A percentile compares a stretch with the other conserved stretches of the same genome.
Evolutionary conservation across 2,888 invertebrate species (phyloP).

Genomic region (Macropis europaea): DNA sequence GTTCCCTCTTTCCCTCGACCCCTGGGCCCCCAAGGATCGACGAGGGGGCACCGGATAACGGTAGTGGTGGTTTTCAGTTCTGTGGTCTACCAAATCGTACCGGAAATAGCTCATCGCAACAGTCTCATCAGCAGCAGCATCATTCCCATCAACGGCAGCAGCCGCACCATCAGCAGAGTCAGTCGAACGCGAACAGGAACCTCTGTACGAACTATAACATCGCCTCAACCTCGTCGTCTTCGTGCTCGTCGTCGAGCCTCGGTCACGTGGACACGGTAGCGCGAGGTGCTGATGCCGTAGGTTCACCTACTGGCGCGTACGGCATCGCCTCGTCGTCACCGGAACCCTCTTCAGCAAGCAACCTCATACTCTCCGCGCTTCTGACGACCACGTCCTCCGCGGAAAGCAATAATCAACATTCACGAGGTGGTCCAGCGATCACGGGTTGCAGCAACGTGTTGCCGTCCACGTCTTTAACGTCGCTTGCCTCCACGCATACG

Average conservation of each 20-base stretch:
- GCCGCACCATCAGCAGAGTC: slow-evolving; percentile 36
- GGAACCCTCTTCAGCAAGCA: slow-evolving; percentile 44
- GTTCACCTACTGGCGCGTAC: slow-evolving; percentile 51
- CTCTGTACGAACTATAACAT: slow-evolving; percentile 46
- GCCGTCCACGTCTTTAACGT: slow-evolving; percentile 61
- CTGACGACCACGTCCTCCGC: slow-evolving; percentile 61
- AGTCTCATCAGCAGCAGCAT: slow-evolving; percentile 30
- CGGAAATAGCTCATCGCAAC: slow-evolving; percentile 27
- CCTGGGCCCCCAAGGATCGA: slow-evolving; percentile 76
- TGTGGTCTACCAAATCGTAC: slow-evolving; percentile 55
- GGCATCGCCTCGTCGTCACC: slow-evolving; percentile 55
- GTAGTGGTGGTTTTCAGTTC: slow-evolving; percentile 65
- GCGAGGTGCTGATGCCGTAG: slow-evolving; percentile 66
- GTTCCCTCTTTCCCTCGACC: slow-evolving; percentile 74
- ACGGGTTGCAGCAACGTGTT: slow-evolving; percentile 54
- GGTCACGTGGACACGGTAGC: slow-evolving; percentile 67
- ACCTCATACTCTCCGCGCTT: slow-evolving; percentile 61
- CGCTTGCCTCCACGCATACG: slow-evolving; percentile 43
- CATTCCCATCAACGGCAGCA: slow-evolving; percentile 74
- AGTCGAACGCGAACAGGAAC: slow-evolving; percentile 27
- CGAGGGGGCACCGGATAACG: slow-evolving; percentile 73
- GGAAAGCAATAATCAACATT: slow-evolving; percentile 39
- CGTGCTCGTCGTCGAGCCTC: slow-evolving; percentile 64
- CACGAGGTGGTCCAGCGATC: slow-evolving; percentile 23
- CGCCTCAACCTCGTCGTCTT: slow-evolving; percentile 52